These are phyloP conservation scores for Oreohelix idahoensis DNA, from an alignment of 1,140 invertebrate species.

Conservation along the genomic window DNA sequence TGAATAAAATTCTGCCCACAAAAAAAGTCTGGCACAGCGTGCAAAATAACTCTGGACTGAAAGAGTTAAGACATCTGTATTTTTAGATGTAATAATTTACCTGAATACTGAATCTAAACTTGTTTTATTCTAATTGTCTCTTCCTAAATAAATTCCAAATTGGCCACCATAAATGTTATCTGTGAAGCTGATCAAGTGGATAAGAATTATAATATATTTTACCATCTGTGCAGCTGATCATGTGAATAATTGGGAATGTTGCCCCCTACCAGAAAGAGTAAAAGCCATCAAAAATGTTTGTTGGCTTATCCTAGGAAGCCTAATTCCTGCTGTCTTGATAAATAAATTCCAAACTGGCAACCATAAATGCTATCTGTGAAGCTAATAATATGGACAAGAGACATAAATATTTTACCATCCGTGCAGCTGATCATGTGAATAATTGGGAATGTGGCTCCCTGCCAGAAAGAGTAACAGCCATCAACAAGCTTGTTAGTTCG, in stretches of 20 bases:
- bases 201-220: conserved; percentile 23
- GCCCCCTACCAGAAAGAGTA: conserved; percentile 99
- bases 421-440: conserved; percentile 69
- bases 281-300: conserved; percentile 97
- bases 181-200: no score
- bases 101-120: no score
- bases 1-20: no score
- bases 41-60: no score
- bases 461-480: conserved; percentile 99
- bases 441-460: conserved; percentile 90
- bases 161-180: no score
- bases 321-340: conserved; percentile 87
- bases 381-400: neutral
- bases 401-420: conserved; percentile 53
- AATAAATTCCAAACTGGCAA: no score
- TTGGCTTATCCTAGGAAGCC: conserved; percentile 93
- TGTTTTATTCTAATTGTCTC: no score
- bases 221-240: conserved; percentile 65
- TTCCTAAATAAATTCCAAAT: no score
- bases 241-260: conserved; percentile 85
- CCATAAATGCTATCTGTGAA: no score
- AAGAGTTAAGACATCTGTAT: no score
- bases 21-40: no score
- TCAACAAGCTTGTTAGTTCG: conserved; percentile 98
- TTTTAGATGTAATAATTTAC: no score